phyloP scores from a whole-genome alignment of 2,888 invertebrate genomes.

The Chaetoderma sp. region DNA sequence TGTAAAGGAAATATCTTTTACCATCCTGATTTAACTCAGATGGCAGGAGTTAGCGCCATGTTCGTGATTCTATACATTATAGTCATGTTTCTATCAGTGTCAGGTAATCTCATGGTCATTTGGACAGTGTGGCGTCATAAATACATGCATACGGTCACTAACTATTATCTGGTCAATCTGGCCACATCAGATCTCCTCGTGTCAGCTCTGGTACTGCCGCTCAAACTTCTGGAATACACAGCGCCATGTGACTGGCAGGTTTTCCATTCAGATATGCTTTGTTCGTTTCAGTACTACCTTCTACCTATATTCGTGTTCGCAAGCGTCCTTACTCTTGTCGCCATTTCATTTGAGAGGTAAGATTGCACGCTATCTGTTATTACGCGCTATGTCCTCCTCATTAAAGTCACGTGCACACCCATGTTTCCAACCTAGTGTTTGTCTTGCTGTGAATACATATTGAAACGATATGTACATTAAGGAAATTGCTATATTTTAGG shows the following conservation, averaged over 20 bases:
- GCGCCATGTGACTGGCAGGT: slow-evolving; percentile 68
- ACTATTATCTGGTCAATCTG: slow-evolving; percentile 71
- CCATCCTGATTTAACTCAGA: slow-evolving; percentile 63
- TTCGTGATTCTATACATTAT: slow-evolving; percentile 64
- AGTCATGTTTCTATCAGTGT: slow-evolving; percentile 64
- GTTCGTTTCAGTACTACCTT: slow-evolving; percentile 66
- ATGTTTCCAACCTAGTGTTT: too few relatives aligned
- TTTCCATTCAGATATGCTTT: slow-evolving; percentile 64
- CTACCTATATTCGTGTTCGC: slow-evolving; percentile 71
- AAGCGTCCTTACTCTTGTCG: slow-evolving; percentile 70
- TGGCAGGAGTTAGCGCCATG: slow-evolving; percentile 51
- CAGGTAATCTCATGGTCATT: slow-evolving; percentile 69
- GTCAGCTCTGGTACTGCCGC: slow-evolving; percentile 69
- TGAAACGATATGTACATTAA: too few relatives aligned
- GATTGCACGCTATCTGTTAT: too few relatives aligned
- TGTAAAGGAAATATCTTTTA: too few relatives aligned
- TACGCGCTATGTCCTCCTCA: too few relatives aligned
- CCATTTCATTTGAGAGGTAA: slow-evolving; percentile 71
- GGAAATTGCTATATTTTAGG: too few relatives aligned
- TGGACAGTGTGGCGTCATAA: slow-evolving; percentile 68
- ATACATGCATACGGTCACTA: slow-evolving; percentile 71
- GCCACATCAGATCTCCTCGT: slow-evolving; percentile 70
- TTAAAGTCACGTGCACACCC: too few relatives aligned
- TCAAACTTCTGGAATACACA: slow-evolving; percentile 70
- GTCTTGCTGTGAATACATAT: too few relatives aligned